Conservation (phyloP, 2,888 invertebrate genomes). For the Malthinus seriepunctatus region DNA sequence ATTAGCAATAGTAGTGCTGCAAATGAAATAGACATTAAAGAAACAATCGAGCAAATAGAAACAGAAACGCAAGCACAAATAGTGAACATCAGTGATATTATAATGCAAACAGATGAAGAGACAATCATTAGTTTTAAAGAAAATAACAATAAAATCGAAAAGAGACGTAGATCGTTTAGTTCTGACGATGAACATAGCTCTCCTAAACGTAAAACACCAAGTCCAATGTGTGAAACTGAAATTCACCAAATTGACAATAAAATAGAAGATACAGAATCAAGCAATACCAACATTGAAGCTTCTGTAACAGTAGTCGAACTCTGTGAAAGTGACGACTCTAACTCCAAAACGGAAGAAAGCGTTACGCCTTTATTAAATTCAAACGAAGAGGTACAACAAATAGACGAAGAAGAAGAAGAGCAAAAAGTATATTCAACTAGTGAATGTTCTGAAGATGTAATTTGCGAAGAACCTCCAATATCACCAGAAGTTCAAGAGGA, state of each 20-base stretch:
- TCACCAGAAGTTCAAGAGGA: neutral
- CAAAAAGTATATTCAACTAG: neutral
- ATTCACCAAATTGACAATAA: neutral
- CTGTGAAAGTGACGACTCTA: neutral
- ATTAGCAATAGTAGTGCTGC: neutral
- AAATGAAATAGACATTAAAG: neutral
- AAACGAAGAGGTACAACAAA: neutral
- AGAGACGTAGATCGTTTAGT: constrained; percentile 46
- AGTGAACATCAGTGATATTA: constrained; percentile 51
- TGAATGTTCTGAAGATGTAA: neutral
- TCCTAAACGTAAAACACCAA: constrained; percentile 47
- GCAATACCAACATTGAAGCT: neutral
- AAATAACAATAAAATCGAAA: constrained; percentile 39
- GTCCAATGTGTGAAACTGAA: constrained; percentile 31
- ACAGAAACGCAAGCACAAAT: constrained; percentile 44
- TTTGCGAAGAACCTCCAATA: neutral
- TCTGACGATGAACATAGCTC: constrained; percentile 40
- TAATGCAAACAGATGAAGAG: constrained; percentile 51
- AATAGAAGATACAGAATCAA: constrained; percentile 6
- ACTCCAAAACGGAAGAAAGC: no score
- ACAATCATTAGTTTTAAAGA: constrained; percentile 52
- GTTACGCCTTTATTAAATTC: no score
- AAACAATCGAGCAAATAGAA: constrained; percentile 28
- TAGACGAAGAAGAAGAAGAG: constrained; percentile 6
- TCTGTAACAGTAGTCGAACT: neutral